These are phyloP conservation scores for Gasterosteus nipponicus DNA, from an alignment of 2,113 vertebrate species.

Conservation along the genomic window DNA sequence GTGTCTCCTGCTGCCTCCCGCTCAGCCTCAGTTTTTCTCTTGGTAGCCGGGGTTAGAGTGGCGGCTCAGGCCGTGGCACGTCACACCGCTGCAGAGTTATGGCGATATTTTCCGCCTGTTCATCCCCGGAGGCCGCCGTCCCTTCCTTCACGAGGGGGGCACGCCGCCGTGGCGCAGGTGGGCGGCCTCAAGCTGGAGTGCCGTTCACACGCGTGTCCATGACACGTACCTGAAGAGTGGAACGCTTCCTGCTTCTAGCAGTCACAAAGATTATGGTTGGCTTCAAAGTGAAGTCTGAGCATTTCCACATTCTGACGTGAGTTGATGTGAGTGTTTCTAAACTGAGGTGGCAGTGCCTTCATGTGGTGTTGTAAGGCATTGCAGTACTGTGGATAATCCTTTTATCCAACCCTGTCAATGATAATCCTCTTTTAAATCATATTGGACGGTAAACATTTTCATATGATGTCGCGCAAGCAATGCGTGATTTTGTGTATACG, in stretches of 20 bases:
- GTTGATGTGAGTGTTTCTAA: not conserved
- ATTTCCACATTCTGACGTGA: conserved; percentile 16
- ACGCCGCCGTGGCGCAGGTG: conserved; percentile 33
- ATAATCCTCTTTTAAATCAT: not conserved
- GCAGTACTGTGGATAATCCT: conserved; percentile 1
- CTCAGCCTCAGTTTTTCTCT: conserved; percentile 2
- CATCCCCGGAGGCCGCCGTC: conserved; percentile 22
- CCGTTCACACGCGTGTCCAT: conserved; percentile 10
- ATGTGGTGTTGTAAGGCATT: conserved; percentile 56
- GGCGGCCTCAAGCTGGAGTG: conserved; percentile 9
- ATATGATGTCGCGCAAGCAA: not conserved
- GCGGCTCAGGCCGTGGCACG: conserved; percentile 20
- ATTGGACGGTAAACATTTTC: not conserved
- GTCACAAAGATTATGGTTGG: not conserved
- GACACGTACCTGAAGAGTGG: not conserved
- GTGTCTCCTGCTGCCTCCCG: too few relatives aligned
- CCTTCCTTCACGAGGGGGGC: conserved; percentile 45
- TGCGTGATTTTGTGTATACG: not conserved
- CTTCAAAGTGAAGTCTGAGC: not conserved
- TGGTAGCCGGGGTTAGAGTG: not conserved
- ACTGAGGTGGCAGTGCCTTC: conserved; percentile 58
- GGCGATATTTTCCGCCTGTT: conserved; percentile 19
- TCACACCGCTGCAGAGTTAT: conserved; percentile 30
- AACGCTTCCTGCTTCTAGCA: not conserved
- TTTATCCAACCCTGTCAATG: not conserved